Base-by-base conservation (phyloP, 1,140 invertebrate species). In the Trialeurodes vaporariorum region DNA sequence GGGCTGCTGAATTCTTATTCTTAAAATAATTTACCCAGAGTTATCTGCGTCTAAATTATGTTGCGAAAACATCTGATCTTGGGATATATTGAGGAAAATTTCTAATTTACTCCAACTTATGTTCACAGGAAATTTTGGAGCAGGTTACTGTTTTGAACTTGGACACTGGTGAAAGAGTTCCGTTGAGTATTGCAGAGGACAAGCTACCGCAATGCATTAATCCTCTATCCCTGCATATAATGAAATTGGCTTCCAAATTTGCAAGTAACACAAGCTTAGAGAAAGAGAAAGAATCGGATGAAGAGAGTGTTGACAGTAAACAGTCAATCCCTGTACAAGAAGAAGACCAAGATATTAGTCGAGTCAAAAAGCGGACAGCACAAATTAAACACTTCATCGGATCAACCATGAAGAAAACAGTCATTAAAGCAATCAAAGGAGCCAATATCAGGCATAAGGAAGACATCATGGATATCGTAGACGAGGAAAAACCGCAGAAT, bases 131-230 rank as follows among this genome's bases (percentile, higher is more conserved):
- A 83, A 96, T 97, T 71, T 79, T 97, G 64, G 91, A 95, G 76
- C 90, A 93, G 83, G 89, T 94, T 68, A 93, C 91, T 67, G 93
- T 98, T 1, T 81, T 93, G 71, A 97, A 98, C 80, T 80, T 97
- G 70, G 94, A 98, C 78, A 98, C 94, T 2, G 94, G 93, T 2
- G 92, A 95, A 79, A 82, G 87, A 70, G 86, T 95, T 67, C 91
- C 92, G 34, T 81, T 96, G 59, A 94, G 90, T 79, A 86, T 90
- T 73, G 93, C 93, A 0, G 93, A 95, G 76, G 91, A 94, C 75
- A 92, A 93, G 76, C 79, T 95, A 68, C 93, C 93, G 0, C 87
- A 92, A 74, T 93, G 92, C 77, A 89, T 95, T 72, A 93, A 93
- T 77, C 79, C 80, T 27, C 81, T 98, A 22, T 94, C 93, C 22